phyloP scores from a whole-genome alignment of 2,113 vertebrate species.

The Pachypanchax playfairii region DNA sequence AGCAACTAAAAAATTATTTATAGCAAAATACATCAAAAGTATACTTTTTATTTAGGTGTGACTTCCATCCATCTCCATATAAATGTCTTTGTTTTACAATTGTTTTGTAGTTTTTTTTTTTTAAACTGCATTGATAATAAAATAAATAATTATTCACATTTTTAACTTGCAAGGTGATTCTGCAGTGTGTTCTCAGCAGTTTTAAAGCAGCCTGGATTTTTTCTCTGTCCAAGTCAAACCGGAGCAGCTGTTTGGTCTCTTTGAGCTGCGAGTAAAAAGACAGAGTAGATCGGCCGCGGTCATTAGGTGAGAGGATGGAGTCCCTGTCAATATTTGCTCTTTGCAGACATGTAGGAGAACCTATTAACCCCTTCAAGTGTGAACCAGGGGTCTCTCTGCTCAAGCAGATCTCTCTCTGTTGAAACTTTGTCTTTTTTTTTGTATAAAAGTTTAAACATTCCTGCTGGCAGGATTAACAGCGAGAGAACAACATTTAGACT shows the following conservation, averaged over 20 bases:
- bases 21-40: too few relatives aligned
- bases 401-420: background rate
- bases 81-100: too few relatives aligned
- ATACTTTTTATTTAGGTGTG: too few relatives aligned
- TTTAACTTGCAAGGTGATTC: slow-evolving; percentile 30
- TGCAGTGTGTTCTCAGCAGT: slow-evolving; percentile 15
- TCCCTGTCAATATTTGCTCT: slow-evolving; percentile 74
- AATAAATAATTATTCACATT: background rate
- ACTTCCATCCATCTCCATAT: too few relatives aligned
- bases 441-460: slow-evolving; percentile 37
- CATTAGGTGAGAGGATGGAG: slow-evolving; percentile 44
- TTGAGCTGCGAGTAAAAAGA: slow-evolving; percentile 13
- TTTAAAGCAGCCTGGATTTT: slow-evolving; percentile 33
- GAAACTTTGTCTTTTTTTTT: slow-evolving; percentile 13
- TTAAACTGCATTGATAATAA: too few relatives aligned
- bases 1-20: too few relatives aligned
- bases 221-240: slow-evolving; percentile 17
- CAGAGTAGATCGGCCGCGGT: slow-evolving; percentile 37
- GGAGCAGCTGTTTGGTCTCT: slow-evolving; percentile 47
- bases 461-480: slow-evolving; percentile 40
- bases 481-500: slow-evolving; percentile 44
- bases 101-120: too few relatives aligned
- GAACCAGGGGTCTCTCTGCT: slow-evolving; percentile 15
- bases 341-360: slow-evolving; percentile 44
- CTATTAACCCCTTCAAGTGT: slow-evolving; percentile 53